phyloP scores from a whole-genome alignment of 2,888 invertebrate species.

The Philonicus albiceps region DNA sequence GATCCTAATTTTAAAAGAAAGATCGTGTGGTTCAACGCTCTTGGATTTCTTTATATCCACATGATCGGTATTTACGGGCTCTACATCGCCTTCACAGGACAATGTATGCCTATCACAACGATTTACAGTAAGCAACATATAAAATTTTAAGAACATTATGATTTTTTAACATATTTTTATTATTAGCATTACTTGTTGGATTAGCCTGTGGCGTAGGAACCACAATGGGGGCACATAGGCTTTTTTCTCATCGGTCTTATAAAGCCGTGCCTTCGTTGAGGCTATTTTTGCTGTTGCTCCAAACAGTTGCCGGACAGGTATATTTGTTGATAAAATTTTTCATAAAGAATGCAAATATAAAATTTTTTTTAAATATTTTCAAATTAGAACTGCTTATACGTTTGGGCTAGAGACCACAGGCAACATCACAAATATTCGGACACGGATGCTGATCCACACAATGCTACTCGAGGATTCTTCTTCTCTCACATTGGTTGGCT shows the following conservation, averaged over 20 bases:
- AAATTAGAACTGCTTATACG: conserved; percentile 72
- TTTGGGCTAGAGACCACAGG: conserved; percentile 83
- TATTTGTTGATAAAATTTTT: conserved; percentile 48
- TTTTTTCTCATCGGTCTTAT: conserved; percentile 80
- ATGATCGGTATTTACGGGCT: conserved; percentile 57
- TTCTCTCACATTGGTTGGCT: conserved; percentile 90
- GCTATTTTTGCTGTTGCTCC: conserved; percentile 69
- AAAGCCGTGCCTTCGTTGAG: conserved; percentile 74
- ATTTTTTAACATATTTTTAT: neutral
- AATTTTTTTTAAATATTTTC: neutral
- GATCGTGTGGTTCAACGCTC: conserved; percentile 71
- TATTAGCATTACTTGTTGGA: conserved; percentile 51
- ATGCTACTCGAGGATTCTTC: conserved; percentile 82
- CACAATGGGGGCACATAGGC: conserved; percentile 82
- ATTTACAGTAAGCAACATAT: conserved; percentile 61
- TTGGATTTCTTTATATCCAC: conserved; percentile 69
- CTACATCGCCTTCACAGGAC: conserved; percentile 50
- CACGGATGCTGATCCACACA: conserved; percentile 83
- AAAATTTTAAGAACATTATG: neutral
- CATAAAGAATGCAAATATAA: neutral
- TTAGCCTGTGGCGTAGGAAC: conserved; percentile 68
- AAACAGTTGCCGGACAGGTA: conserved; percentile 82
- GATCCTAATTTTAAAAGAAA: conserved; percentile 64
- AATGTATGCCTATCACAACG: conserved; percentile 55
- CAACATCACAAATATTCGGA: conserved; percentile 79